A percentile compares a stretch with the other conserved stretches of the same genome.
Conservation (phyloP, 2,888 invertebrate species). For the Nephrotoma guestfalica region DNA sequence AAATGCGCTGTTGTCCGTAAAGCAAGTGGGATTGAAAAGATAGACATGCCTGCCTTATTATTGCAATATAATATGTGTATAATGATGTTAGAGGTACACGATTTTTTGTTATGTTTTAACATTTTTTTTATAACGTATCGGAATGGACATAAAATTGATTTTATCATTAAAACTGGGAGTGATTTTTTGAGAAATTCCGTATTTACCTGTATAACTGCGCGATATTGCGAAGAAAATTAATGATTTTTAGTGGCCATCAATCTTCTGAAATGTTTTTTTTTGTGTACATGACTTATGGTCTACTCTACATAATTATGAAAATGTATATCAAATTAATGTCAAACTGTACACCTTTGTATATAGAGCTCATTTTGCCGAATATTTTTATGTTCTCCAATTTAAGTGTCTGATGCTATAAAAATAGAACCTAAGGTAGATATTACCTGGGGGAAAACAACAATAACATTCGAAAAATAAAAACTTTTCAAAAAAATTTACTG, state of each 20-base stretch:
- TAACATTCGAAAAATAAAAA: not conserved
- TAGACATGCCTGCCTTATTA: not conserved
- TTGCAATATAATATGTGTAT: not conserved
- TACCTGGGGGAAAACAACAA: not conserved
- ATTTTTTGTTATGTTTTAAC: not conserved
- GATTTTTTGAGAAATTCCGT: not conserved
- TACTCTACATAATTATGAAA: not conserved
- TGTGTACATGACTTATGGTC: not conserved
- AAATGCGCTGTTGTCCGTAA: not conserved
- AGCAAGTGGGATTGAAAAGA: not conserved
- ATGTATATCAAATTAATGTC: not conserved
- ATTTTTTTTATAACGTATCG: not conserved
- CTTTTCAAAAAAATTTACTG: not conserved
- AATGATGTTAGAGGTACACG: not conserved
- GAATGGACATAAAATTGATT: not conserved
- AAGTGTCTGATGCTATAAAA: not conserved
- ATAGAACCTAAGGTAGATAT: not conserved
- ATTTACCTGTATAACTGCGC: not conserved
- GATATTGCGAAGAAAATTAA: not conserved
- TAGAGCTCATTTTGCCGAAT: not conserved
- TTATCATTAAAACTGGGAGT: not conserved
- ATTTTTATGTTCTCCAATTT: too few species aligned
- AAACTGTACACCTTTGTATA: not conserved
- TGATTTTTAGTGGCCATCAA: not conserved
- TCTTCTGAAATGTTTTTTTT: not conserved